Evolutionary conservation across 2,113 vertebrate species (phyloP).

Genomic region (Chloropsis cyanopogon): DNA sequence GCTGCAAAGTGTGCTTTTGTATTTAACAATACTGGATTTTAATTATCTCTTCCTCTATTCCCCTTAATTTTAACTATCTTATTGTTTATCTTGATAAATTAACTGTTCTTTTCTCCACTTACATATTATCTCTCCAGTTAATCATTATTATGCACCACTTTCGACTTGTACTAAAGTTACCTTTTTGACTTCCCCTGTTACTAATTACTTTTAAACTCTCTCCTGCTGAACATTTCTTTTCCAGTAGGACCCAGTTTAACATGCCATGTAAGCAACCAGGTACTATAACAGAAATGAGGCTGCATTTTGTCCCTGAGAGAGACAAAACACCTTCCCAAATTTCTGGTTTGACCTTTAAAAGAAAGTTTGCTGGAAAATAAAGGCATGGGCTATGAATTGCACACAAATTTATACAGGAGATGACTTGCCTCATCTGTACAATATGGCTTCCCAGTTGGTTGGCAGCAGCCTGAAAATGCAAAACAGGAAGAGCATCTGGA

Average conservation of each 20-base stretch:
- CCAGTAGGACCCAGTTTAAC: neutral
- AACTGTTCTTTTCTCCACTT: neutral
- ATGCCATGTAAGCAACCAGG: neutral
- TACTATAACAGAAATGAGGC: neutral
- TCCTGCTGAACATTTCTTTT: constrained; percentile 5
- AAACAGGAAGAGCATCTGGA: constrained; percentile 34
- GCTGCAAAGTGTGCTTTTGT: neutral
- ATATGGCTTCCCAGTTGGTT: constrained; percentile 25
- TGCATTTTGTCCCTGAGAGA: neutral
- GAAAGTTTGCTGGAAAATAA: constrained; percentile 9
- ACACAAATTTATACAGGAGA: neutral
- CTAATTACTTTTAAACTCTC: constrained; percentile 40
- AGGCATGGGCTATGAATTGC: neutral
- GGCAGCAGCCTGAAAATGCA: constrained; percentile 19
- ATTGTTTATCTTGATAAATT: constrained; percentile 59
- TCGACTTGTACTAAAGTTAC: neutral
- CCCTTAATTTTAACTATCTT: constrained; percentile 21
- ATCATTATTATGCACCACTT: neutral
- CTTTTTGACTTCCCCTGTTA: neutral
- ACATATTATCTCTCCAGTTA: neutral
- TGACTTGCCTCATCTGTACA: constrained; percentile 9
- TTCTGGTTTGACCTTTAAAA: constrained; percentile 28
- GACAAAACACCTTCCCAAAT: neutral
- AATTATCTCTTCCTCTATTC: constrained; percentile 20
- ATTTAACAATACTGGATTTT: constrained; percentile 27